Evolutionary conservation across 2,888 invertebrate species (phyloP), one percentile per base, ranked within the genome.

Genomic region (Tenthredo mesomela): DNA sequence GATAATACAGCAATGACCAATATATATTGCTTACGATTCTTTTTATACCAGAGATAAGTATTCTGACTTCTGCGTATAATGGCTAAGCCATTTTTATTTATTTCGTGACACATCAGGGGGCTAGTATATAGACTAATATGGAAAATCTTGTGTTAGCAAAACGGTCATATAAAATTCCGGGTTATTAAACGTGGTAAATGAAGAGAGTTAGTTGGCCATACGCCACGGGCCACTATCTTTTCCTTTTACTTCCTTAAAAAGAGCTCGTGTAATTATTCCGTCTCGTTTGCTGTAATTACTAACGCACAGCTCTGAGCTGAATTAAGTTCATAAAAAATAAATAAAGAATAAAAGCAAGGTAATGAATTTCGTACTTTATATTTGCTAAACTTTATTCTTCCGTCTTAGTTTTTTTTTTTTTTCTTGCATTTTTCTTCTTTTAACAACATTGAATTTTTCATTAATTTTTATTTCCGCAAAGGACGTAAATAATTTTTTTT

Each of bases 191-290:
- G 29, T 29, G 18, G 25, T 15, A 50, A 75, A 75, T 75, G 25
- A 75, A 50, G 25, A 75, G 75, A 75, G 29, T 29, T 75, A 25
- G 75, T 40, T 21, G 37, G 50, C 47, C 75, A 25, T 25, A 0
- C 12, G 25, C 47, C 29, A 75, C 18, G 40, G 4, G 75, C 25
- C 29, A 29, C 50, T 50, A 50, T 75, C 29, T 50, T 75, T 75
- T 50, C 50, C 50, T 47, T 50, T 29, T 77, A 77, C 77, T 54
- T 77, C 50, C 77, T 47, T 50, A 25, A 29, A 75, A 77, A 77
- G 47, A 77, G 33, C 2, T 47, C 47, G 29, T 50, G 50, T 77
- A 50, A 77, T 77, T 50, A 50, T 50, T 50, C 47, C 50, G 29
- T 25, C 47, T 77, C 50, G 50, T 77, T 77, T 50, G 25, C 47